Evolutionary conservation across 92 coral and sea anemone species (phyloP).

Genomic region (Pocillopora grandis): DNA sequence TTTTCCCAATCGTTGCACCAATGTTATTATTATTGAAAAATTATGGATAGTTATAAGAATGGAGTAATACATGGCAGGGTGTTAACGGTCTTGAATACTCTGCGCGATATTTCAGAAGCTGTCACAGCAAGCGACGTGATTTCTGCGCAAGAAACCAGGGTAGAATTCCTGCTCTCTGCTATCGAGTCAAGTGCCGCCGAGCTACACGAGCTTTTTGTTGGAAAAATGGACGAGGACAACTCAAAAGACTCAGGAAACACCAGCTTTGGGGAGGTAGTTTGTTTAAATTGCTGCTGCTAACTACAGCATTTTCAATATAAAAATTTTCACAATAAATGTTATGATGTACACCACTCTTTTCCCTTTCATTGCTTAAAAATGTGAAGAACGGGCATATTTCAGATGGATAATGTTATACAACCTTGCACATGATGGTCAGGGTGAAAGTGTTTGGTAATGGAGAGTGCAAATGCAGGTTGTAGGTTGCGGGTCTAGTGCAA

Average conservation of each 20-base stretch:
- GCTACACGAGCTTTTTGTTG: slow-evolving; percentile 44
- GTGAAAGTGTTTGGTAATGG: too few species aligned
- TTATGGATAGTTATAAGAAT: slow-evolving; percentile 26
- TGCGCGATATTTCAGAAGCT: slow-evolving; percentile 35
- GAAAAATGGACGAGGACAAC: slow-evolving; percentile 15
- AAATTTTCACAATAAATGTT: too few species aligned
- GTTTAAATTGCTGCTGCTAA: not conserved
- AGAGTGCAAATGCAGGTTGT: too few species aligned
- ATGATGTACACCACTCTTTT: too few species aligned
- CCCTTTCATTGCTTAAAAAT: too few species aligned
- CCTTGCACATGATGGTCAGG: too few species aligned
- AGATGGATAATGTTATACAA: too few species aligned
- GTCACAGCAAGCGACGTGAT: not conserved
- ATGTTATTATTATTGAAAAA: not conserved
- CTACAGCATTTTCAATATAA: not conserved
- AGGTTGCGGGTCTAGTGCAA: too few species aligned
- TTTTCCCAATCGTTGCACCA: too few species aligned
- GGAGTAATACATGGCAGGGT: slow-evolving; percentile 27
- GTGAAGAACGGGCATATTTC: too few species aligned
- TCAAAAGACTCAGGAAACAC: slow-evolving; percentile 45
- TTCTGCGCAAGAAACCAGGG: not conserved
- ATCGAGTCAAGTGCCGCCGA: slow-evolving; percentile 37
- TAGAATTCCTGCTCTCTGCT: slow-evolving; percentile 6
- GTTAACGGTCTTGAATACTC: slow-evolving; percentile 19
- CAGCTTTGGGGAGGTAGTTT: slow-evolving; percentile 31